phyloP scores from a whole-genome alignment of 2,113 vertebrate genomes.

The Rhombomys opimus region DNA sequence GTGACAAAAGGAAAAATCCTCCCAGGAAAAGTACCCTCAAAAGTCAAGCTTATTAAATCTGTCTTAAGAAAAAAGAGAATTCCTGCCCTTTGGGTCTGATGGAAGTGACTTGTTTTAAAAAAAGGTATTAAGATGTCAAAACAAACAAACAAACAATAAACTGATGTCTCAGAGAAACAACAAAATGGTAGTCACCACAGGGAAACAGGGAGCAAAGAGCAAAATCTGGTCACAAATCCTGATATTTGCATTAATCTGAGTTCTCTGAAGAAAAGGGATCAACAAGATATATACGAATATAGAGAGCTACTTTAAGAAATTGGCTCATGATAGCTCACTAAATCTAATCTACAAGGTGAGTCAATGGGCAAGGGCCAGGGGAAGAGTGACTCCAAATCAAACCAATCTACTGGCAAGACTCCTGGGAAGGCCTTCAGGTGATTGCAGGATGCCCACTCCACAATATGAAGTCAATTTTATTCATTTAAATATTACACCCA shows the following conservation, averaged over 20 bases:
- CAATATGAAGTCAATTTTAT: background rate
- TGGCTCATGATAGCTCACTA: background rate
- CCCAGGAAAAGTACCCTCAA: background rate
- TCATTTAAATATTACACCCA: background rate
- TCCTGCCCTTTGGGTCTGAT: background rate
- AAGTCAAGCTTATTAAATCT: conserved; percentile 34
- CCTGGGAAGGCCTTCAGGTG: background rate
- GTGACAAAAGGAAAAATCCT: background rate
- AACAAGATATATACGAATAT: too few relatives aligned
- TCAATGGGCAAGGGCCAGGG: background rate
- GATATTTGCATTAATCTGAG: background rate
- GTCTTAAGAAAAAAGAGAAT: conserved; percentile 1
- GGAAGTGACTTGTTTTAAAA: conserved; percentile 2
- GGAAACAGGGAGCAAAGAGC: background rate
- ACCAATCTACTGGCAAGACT: background rate
- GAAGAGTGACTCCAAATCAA: background rate
- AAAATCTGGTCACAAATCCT: background rate
- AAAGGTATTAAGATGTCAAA: background rate
- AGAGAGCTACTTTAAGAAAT: background rate
- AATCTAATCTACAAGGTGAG: background rate
- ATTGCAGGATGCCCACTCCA: background rate
- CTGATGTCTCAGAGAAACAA: background rate
- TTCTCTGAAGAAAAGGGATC: background rate
- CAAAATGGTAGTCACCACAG: background rate
- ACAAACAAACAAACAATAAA: background rate